phyloP scores from a whole-genome alignment of 2,797 vertebrate genomes.

The Artibeus lituratus region DNA sequence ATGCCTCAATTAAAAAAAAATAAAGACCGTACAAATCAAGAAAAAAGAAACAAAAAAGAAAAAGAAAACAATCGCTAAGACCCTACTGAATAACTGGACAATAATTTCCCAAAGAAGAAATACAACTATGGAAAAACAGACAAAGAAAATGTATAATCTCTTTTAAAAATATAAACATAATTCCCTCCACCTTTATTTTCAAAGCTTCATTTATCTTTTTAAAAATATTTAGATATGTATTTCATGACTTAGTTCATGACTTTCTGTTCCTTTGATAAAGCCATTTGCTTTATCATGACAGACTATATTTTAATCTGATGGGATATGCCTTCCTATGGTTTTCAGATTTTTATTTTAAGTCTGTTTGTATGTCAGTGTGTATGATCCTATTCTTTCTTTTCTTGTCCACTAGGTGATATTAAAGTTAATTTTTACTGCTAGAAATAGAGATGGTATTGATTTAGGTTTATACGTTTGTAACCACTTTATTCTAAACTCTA shows the following conservation, averaged over 20 bases:
- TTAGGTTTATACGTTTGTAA: not conserved
- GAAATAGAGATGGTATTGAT: slow-evolving; percentile 16
- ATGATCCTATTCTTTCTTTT: not conserved
- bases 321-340: not conserved
- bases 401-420: not conserved
- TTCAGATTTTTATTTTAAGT: slow-evolving; percentile 35
- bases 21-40: not conserved
- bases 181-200: not conserved
- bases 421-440: not conserved
- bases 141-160: not conserved
- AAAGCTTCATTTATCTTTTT: slow-evolving; percentile 5
- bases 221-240: not conserved
- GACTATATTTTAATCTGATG: not conserved
- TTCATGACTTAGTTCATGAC: not conserved
- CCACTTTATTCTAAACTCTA: not conserved
- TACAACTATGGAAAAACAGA: not conserved
- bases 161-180: not conserved
- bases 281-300: not conserved
- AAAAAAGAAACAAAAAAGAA: not conserved
- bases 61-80: not conserved
- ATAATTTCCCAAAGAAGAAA: not conserved
- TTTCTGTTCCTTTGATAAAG: slow-evolving; percentile 2
- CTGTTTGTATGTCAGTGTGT: not conserved
- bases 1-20: not conserved
- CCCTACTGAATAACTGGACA: not conserved